Evolutionary conservation across 2,113 vertebrate genomes (phyloP).

Genomic region (Syrrhaptes paradoxus): DNA sequence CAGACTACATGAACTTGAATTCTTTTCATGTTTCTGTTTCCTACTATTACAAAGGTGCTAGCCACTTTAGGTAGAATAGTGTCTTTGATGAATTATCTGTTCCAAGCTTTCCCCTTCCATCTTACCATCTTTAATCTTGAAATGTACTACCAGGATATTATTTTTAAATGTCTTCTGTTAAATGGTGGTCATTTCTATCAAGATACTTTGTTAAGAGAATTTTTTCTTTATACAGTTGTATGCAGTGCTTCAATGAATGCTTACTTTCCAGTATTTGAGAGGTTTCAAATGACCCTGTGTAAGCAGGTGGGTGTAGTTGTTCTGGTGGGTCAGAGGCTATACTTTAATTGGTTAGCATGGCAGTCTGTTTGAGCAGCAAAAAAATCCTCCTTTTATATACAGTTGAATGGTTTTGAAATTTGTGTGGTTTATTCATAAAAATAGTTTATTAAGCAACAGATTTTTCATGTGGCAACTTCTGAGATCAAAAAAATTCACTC

Average conservation of each 20-base stretch:
- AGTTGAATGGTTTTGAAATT: background rate
- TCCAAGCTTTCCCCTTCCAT: background rate
- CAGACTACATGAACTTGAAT: background rate
- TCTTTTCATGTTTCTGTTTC: background rate
- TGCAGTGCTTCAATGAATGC: background rate
- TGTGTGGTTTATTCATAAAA: background rate
- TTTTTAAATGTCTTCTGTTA: background rate
- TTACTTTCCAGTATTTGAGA: background rate
- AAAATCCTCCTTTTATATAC: background rate
- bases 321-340: background rate
- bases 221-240: background rate
- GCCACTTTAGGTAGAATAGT: background rate
- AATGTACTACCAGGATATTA: background rate
- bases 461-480: background rate
- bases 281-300: background rate
- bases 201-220: background rate
- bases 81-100: background rate
- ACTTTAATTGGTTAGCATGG: background rate
- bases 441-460: background rate
- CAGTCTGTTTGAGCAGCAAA: background rate
- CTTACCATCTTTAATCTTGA: background rate
- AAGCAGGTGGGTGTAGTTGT: background rate
- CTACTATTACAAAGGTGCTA: background rate
- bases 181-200: background rate
- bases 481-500: background rate